Evolutionary conservation across 2,113 vertebrate genomes (phyloP), one percentile per base, ranked within the genome.

Genomic region (Corapipo altera): DNA sequence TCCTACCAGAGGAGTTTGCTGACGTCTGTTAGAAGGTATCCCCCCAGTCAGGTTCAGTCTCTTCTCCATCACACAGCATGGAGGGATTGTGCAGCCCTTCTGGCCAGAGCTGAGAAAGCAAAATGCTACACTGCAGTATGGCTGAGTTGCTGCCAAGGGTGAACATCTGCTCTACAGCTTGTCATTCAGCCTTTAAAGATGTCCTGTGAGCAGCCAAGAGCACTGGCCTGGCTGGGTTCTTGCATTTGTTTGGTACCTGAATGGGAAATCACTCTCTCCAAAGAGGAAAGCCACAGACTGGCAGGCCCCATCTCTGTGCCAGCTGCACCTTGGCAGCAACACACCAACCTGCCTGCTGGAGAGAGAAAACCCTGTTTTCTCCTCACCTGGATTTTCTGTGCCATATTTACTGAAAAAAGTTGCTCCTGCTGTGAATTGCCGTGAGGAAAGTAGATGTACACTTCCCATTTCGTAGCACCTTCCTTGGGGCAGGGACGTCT

Each of bases 161-260:
- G 75, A 93, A 92, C 93, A 91, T 94, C 95, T 96, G 93, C 83
- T 91, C 85, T 58, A 69, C 79, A 92, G 95, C 75, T 94, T 91
- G 69, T 90, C 88, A 57, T 76, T 80, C 72, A 71, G 79, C 82
- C 74, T 79, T 72, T 66, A 26, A 64, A 91, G 79, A 22, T 0
- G 0, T 71, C 41, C 82, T 85, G 74, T 8, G 37, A 91, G 84
- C 73, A 49, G 84, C 94, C 73, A 78, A 32, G 85, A 79, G 88
- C 12, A 0, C 86, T 74, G 79, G 59, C 64, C 73, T 46, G 89
- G 44, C 70, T 65, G 89, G 41, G 33, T 58, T 61, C 69, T 66
- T 48, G 65, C 69, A 21, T 73, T 35, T n/a, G 9, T 15, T 84
- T 41, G 58, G 49, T 84, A 71, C 87, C 86, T 85, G 80, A 41